Percentiles rank a stretch among this genome's conserved stretches.
These are phyloP conservation scores for Pyralis farinalis DNA, from an alignment of 2,888 invertebrate genomes.

Conservation along the genomic window DNA sequence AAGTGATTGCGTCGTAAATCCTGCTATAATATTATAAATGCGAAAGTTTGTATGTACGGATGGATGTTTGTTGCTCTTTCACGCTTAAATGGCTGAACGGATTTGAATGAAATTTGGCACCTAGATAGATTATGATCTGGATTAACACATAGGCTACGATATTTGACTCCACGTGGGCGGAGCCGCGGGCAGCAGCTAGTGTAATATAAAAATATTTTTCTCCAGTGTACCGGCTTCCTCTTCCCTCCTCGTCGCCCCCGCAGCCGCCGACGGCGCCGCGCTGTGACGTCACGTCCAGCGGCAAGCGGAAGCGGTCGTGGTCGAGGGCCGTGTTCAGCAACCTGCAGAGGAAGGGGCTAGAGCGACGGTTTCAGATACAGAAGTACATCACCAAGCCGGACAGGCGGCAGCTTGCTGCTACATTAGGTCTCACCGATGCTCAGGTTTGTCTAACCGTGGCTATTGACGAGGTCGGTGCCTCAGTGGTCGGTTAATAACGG, in stretches of 20 bases:
- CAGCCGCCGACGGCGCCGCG: constrained; percentile 52
- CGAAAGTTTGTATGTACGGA: no score
- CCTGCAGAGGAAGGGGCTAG: constrained; percentile 95
- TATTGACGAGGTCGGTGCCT: no score
- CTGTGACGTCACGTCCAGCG: constrained; percentile 74
- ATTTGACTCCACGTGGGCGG: no score
- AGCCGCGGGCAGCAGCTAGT: no score
- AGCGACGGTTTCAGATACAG: constrained; percentile 94
- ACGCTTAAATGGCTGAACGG: no score
- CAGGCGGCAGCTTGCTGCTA: constrained; percentile 93
- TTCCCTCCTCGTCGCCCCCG: constrained; percentile 60
- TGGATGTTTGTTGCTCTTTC: no score
- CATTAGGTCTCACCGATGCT: constrained; percentile 95
- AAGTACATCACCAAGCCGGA: constrained; percentile 98
- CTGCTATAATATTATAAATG: no score
- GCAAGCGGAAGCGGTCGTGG: constrained; percentile 95
- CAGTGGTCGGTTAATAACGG: no score
- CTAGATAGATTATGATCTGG: no score
- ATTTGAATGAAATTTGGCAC: no score
- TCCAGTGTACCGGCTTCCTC: constrained; percentile 65
- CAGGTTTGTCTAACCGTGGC: constrained; percentile 89
- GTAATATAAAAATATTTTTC: constrained; percentile 11
- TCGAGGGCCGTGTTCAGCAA: constrained; percentile 97
- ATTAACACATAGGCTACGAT: no score
- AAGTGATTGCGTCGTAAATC: no score